These are phyloP conservation scores for Acanthosepion pharaonis DNA, from an alignment of 2,888 invertebrate species.

Conservation along the genomic window DNA sequence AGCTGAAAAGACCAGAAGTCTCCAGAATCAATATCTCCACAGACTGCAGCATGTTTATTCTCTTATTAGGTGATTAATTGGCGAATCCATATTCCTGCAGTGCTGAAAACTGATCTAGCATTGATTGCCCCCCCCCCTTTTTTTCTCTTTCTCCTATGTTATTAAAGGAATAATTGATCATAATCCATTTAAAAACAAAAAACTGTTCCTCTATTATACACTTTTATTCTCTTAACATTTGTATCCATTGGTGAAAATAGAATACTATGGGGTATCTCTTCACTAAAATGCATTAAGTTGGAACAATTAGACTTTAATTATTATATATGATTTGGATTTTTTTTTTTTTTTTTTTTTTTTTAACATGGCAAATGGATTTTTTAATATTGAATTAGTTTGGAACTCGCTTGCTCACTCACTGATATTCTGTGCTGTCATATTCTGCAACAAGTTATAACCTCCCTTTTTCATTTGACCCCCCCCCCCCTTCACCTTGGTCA, in stretches of 20 bases:
- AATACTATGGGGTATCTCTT: neutral
- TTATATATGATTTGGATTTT: no score
- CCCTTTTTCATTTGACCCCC: no score
- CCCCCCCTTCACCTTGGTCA: no score
- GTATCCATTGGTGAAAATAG: neutral
- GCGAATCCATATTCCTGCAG: slow-evolving; percentile 21
- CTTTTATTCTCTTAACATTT: neutral
- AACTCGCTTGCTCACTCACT: no score
- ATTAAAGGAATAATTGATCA: slow-evolving; percentile 6
- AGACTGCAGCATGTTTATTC: neutral
- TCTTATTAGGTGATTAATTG: neutral
- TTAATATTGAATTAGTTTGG: no score
- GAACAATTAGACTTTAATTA: no score
- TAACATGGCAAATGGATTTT: no score
- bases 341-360: no score
- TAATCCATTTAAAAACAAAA: neutral
- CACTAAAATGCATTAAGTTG: no score
- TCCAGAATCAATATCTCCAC: neutral
- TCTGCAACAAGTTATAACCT: no score
- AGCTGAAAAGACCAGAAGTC: neutral
- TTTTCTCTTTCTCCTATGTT: neutral
- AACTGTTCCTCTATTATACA: neutral
- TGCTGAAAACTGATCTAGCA: neutral
- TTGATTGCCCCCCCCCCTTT: no score
- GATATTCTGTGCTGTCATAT: no score